Conservation (phyloP, 2,113 vertebrate species). For the Dinomys branickii region DNA sequence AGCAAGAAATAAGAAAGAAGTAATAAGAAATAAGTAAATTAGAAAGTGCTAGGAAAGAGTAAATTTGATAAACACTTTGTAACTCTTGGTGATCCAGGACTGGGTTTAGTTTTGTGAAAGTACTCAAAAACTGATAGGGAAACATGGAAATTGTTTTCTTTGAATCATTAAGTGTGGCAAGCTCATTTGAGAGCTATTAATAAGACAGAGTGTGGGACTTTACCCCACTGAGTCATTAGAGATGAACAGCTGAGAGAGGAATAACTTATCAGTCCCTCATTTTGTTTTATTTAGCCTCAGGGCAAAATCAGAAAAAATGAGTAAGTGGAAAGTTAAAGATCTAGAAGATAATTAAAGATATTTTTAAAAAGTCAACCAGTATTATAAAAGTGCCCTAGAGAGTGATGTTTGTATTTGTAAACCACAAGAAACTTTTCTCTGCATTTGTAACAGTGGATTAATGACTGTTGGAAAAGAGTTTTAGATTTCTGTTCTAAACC, state of each 20-base stretch:
- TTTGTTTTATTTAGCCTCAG: slow-evolving; percentile 37
- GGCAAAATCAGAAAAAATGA: slow-evolving; percentile 4
- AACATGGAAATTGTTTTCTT: not conserved
- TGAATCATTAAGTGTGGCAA: not conserved
- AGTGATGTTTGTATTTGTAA: slow-evolving; percentile 41
- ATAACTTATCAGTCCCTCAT: not conserved
- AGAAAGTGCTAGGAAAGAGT: not conserved
- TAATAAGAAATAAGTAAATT: not conserved
- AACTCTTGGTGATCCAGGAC: not conserved
- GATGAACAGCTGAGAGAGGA: slow-evolving; percentile 3
- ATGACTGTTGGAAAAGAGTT: not conserved
- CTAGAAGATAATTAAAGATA: not conserved
- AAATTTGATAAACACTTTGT: not conserved
- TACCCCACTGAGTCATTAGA: slow-evolving; percentile 1
- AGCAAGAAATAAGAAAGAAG: too few species aligned
- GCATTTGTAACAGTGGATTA: not conserved
- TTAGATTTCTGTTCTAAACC: not conserved
- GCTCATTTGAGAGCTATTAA: not conserved
- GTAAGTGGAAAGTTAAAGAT: slow-evolving; percentile 18
- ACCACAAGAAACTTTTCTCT: not conserved
- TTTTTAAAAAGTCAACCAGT: not conserved
- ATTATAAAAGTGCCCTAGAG: not conserved
- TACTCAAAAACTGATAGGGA: not conserved
- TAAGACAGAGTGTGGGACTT: not conserved
- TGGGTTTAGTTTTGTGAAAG: not conserved